phyloP scores from a whole-genome alignment of 2,797 vertebrate species.

The Centropyge bicolor region DNA sequence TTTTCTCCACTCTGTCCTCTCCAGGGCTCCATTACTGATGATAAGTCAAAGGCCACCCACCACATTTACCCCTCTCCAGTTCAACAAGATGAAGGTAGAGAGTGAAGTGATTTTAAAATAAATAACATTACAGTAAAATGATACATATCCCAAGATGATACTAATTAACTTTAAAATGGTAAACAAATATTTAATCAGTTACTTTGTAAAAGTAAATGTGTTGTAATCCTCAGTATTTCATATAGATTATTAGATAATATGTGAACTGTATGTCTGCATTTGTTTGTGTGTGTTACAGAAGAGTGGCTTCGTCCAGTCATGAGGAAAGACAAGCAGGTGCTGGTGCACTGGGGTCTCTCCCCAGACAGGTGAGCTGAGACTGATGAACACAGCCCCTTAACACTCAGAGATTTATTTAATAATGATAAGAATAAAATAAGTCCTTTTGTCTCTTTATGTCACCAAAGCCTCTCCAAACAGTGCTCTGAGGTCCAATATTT shows the following conservation, averaged over 20 bases:
- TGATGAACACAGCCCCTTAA: background rate
- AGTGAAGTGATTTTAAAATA: background rate
- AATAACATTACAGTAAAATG: background rate
- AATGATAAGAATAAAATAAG: too few relatives aligned
- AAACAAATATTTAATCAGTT: background rate
- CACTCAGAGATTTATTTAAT: background rate
- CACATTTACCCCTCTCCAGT: constrained; percentile 91
- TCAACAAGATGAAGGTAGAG: constrained; percentile 92
- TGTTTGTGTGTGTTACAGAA: constrained; percentile 85
- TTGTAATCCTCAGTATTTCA: background rate
- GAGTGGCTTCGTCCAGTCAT: constrained; percentile 97
- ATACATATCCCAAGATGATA: background rate
- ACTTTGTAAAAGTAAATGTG: background rate
- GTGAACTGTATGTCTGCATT: constrained; percentile 14
- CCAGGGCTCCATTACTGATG: constrained; percentile 95
- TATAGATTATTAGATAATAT: background rate
- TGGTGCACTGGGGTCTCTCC: constrained; percentile 96
- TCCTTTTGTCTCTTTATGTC: too few relatives aligned
- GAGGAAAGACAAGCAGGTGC: constrained; percentile 96
- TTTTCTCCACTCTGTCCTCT: background rate
- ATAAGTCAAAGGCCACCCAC: constrained; percentile 97
- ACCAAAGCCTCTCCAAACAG: too few relatives aligned
- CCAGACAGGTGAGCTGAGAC: constrained; percentile 92
- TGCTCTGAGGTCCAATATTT: too few relatives aligned
- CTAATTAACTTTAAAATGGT: background rate